Evolutionary conservation across 2,797 vertebrate species (phyloP).

Genomic region (Cryptoblepharus egeriae): DNA sequence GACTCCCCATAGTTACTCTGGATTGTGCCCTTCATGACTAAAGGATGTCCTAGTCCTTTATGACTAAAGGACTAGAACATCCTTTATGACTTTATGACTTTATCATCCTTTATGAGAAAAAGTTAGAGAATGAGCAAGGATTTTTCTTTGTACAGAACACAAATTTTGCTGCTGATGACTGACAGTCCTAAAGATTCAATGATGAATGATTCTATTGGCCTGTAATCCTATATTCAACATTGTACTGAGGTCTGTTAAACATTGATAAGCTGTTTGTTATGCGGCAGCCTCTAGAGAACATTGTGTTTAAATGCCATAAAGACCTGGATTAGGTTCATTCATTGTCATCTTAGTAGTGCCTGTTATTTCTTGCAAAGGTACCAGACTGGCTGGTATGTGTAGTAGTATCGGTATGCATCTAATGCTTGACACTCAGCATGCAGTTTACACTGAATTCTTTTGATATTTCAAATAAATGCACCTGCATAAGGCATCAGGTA

Average conservation of each 20-base stretch:
- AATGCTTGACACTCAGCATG: constrained; percentile 44
- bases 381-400: constrained; percentile 62
- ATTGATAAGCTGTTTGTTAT: constrained; percentile 74
- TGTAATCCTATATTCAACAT: constrained; percentile 77
- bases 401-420: constrained; percentile 65
- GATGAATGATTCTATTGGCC: constrained; percentile 67
- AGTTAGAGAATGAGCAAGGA: neutral
- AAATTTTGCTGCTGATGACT: constrained; percentile 68
- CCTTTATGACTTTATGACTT: too few species aligned
- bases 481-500: constrained; percentile 27
- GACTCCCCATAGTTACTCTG: too few species aligned
- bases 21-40: too few species aligned
- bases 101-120: too few species aligned
- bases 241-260: constrained; percentile 76
- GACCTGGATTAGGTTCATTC: constrained; percentile 68
- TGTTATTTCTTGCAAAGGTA: constrained; percentile 58
- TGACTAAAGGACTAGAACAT: too few species aligned
- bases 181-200: constrained; percentile 65
- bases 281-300: constrained; percentile 61
- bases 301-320: constrained; percentile 70
- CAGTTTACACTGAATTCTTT: constrained; percentile 9
- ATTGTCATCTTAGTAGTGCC: constrained; percentile 64
- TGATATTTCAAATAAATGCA: constrained; percentile 42
- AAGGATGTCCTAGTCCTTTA: too few species aligned
- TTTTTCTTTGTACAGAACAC: constrained; percentile 17